These are phyloP conservation scores for Promerops cafer DNA, from an alignment of 2,113 vertebrate species.

Conservation along the genomic window DNA sequence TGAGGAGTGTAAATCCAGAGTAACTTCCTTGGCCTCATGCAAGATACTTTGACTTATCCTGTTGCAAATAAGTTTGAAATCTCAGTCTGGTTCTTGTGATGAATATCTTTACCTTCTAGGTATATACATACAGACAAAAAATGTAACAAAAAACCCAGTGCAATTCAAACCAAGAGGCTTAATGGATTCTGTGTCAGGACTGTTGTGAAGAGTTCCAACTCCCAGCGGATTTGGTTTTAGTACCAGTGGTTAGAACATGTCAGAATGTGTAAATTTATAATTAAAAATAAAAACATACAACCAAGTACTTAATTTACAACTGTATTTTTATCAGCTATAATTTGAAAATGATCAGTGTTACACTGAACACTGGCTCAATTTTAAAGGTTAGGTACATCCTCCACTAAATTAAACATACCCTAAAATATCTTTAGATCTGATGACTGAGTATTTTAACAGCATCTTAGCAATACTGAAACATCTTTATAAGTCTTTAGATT, in stretches of 20 bases:
- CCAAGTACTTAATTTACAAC: not conserved
- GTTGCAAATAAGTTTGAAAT: not conserved
- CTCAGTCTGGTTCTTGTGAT: not conserved
- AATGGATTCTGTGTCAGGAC: not conserved
- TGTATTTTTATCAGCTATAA: not conserved
- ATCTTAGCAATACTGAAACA: not conserved
- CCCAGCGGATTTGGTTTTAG: not conserved
- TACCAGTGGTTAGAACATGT: not conserved
- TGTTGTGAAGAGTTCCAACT: not conserved
- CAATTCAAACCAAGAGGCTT: not conserved
- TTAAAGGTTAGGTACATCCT: not conserved
- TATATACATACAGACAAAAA: not conserved
- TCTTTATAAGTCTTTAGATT: not conserved
- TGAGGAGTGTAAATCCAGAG: not conserved
- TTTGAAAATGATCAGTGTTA: not conserved
- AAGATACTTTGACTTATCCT: not conserved
- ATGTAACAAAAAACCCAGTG: not conserved
- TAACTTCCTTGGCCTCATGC: not conserved
- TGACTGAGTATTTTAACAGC: not conserved
- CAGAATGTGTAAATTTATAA: not conserved
- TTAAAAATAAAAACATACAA: not conserved
- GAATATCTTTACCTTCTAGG: not conserved
- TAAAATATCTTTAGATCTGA: not conserved
- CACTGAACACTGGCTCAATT: not conserved
- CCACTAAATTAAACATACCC: not conserved